Evolutionary conservation across 1,140 invertebrate species (phyloP).

Genomic region (Drosophila orena): DNA sequence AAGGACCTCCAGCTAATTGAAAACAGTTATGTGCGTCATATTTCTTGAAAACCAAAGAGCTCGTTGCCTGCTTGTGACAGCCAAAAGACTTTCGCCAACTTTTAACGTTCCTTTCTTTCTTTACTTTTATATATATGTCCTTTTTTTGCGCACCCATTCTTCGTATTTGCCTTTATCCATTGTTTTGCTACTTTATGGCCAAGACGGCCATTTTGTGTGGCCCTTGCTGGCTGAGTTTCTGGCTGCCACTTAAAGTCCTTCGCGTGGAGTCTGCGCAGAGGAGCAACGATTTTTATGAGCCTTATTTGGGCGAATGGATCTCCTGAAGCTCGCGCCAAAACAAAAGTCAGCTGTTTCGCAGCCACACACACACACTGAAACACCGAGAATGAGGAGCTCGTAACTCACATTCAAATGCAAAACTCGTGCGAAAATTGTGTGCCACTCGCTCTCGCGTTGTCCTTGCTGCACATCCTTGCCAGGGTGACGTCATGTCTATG

Average conservation of each 20-base stretch:
- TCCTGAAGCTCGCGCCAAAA: constrained; percentile 62
- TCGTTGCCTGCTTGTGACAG: constrained; percentile 51
- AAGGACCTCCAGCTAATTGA: constrained; percentile 62
- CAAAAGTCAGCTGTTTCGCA: constrained; percentile 76
- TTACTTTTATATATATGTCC: neutral
- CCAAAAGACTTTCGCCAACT: constrained; percentile 46
- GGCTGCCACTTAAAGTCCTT: constrained; percentile 33
- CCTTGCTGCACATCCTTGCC: constrained; percentile 68
- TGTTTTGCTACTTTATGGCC: constrained; percentile 51
- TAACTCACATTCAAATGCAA: constrained; percentile 82
- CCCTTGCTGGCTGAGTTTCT: constrained; percentile 1
- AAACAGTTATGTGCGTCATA: constrained; percentile 66
- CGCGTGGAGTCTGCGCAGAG: constrained; percentile 55
- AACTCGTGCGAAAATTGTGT: constrained; percentile 80
- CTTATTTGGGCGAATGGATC: constrained; percentile 53
- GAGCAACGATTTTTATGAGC: constrained; percentile 14
- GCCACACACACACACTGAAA: constrained; percentile 22
- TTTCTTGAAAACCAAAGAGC: constrained; percentile 53
- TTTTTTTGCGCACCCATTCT: constrained; percentile 1
- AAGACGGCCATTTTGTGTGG: constrained; percentile 48
- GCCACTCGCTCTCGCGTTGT: constrained; percentile 41
- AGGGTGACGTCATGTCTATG: constrained; percentile 49
- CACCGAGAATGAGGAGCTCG: constrained; percentile 40
- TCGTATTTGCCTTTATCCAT: constrained; percentile 12
- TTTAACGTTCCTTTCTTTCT: constrained; percentile 9